These are phyloP conservation scores for Tribolium freemani DNA, from an alignment of 2,888 invertebrate genomes.

Conservation along the genomic window DNA sequence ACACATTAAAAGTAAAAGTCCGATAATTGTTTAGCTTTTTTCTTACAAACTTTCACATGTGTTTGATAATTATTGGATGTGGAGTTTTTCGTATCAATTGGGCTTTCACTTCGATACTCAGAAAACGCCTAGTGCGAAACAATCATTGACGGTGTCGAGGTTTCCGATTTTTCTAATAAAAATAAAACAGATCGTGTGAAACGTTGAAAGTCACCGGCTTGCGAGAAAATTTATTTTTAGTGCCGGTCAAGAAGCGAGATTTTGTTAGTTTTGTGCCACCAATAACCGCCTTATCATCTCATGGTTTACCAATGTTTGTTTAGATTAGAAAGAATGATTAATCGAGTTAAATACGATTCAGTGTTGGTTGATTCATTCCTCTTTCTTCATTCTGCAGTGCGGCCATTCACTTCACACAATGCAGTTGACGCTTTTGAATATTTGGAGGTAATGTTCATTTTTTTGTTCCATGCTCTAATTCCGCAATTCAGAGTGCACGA, in stretches of 20 bases:
- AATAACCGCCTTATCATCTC: slow-evolving; percentile 6
- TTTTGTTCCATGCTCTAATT: slow-evolving; percentile 17
- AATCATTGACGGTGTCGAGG: not conserved
- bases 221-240: slow-evolving; percentile 2
- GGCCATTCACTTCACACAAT: slow-evolving; percentile 35
- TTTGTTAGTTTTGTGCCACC: not conserved
- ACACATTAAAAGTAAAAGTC: slow-evolving; percentile 17
- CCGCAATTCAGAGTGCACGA: not conserved
- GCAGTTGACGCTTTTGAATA: slow-evolving; percentile 53
- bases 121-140: not conserved
- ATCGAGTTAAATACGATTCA: not conserved
- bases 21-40: not conserved
- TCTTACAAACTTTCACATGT: slow-evolving; percentile 2
- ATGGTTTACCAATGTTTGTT: slow-evolving; percentile 6
- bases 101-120: not conserved
- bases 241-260: not conserved
- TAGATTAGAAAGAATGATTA: slow-evolving; percentile 10
- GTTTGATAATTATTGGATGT: not conserved
- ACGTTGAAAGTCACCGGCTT: not conserved
- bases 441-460: slow-evolving; percentile 50
- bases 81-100: slow-evolving; percentile 1
- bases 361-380: not conserved
- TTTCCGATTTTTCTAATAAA: not conserved
- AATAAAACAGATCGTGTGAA: slow-evolving; percentile 11
- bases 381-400: slow-evolving; percentile 15